Percentiles rank a stretch among this genome's conserved stretches.
phyloP scores from a whole-genome alignment of 2,888 invertebrate genomes.

The Sesamia inferens region DNA sequence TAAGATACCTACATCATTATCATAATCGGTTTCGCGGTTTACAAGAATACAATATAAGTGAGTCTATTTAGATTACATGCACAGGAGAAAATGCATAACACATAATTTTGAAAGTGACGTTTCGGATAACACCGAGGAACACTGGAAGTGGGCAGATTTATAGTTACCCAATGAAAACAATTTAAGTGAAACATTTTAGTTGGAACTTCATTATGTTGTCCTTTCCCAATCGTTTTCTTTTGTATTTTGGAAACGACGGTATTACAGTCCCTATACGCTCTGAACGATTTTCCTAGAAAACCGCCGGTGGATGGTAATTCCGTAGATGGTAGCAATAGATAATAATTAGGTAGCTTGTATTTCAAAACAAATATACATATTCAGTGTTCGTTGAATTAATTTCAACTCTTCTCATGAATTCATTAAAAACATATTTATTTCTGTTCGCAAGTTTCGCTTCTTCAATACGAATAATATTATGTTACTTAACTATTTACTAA shows the following conservation, averaged over 20 bases:
- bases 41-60: neutral
- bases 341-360: neutral
- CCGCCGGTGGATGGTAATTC: too few species aligned
- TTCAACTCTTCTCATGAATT: neutral
- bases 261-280: too few species aligned
- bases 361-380: neutral
- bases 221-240: constrained; percentile 7
- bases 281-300: constrained; percentile 1
- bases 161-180: constrained; percentile 29
- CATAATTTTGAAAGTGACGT: constrained; percentile 27
- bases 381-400: neutral
- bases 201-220: constrained; percentile 30
- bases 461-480: neutral
- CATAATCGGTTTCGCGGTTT: neutral
- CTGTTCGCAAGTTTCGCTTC: neutral
- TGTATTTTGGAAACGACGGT: constrained; percentile 8
- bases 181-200: constrained; percentile 31
- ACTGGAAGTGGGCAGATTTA: constrained; percentile 41
- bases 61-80: neutral
- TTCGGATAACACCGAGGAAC: constrained; percentile 38
- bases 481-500: neutral
- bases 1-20: neutral
- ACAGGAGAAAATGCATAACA: constrained; percentile 19
- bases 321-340: neutral
- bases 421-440: neutral